These are phyloP conservation scores for Apocrypta bakeri DNA, from an alignment of 1,140 invertebrate genomes.

Conservation along the genomic window DNA sequence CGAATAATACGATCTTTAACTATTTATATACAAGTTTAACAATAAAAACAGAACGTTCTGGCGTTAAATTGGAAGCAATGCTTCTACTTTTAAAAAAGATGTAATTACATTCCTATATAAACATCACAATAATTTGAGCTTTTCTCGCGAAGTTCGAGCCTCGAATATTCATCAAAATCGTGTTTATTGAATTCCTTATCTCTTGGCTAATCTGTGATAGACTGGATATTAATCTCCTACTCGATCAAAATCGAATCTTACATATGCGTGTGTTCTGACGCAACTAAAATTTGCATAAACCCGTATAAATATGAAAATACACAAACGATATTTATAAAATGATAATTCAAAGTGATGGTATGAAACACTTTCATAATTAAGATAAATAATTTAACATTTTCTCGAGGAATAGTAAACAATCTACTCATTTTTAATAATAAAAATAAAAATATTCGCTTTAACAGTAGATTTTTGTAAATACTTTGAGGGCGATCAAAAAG, in stretches of 20 bases:
- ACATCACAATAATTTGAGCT: not conserved
- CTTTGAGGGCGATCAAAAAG: not conserved
- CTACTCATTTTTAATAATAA: not conserved
- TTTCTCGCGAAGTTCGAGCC: slow-evolving; percentile 2
- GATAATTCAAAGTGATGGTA: not conserved
- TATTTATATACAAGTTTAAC: slow-evolving; percentile 2
- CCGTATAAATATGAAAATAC: not conserved
- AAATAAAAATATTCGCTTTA: not conserved
- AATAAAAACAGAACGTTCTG: not conserved
- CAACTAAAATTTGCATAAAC: slow-evolving; percentile 10
- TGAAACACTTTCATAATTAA: not conserved
- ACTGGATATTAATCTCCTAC: slow-evolving; percentile 24
- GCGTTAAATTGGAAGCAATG: not conserved
- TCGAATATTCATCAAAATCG: slow-evolving; percentile 2
- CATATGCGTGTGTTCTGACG: not conserved
- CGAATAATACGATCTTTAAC: not conserved
- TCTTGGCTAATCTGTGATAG: slow-evolving; percentile 47
- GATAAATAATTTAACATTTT: not conserved
- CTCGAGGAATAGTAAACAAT: not conserved
- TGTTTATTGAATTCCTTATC: slow-evolving; percentile 9
- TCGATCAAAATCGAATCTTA: slow-evolving; percentile 27
- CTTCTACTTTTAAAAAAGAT: not conserved
- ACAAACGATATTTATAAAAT: not conserved
- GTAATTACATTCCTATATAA: not conserved
- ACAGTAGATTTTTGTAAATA: slow-evolving; percentile 19